Percentiles rank a stretch among this genome's conserved stretches.
Conservation (phyloP, 2,113 vertebrate genomes). For the Chauna torquata region DNA sequence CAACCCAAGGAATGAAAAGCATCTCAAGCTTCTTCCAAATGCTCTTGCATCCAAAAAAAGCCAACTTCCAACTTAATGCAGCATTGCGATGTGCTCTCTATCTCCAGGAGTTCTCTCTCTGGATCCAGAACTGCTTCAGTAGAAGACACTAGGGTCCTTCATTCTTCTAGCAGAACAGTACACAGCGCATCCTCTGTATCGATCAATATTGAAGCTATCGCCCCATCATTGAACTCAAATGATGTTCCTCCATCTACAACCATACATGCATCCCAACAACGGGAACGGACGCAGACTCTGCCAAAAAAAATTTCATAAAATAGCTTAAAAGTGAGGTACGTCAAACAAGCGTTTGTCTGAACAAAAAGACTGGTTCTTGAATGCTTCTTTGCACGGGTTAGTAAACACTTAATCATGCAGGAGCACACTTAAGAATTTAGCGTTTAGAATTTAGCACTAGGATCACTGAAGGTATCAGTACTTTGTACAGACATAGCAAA, state of each 20-base stretch:
- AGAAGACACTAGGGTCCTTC: constrained; percentile 39
- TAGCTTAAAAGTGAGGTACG: neutral
- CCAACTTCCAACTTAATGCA: constrained; percentile 34
- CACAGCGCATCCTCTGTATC: constrained; percentile 89
- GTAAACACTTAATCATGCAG: neutral
- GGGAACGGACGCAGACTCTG: constrained; percentile 92
- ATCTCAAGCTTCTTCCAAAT: constrained; percentile 20
- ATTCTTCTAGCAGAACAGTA: constrained; percentile 88
- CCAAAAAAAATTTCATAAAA: neutral
- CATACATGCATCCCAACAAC: constrained; percentile 99
- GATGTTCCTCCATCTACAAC: constrained; percentile 96
- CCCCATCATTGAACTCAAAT: constrained; percentile 97
- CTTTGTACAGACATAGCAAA: neutral
- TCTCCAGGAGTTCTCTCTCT: constrained; percentile 39
- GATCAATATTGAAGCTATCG: constrained; percentile 90
- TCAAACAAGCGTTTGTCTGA: neutral
- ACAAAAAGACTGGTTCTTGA: neutral
- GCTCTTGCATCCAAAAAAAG: constrained; percentile 27
- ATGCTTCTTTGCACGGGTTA: neutral
- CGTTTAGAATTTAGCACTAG: neutral
- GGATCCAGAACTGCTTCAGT: constrained; percentile 35
- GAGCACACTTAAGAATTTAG: neutral
- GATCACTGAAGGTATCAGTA: neutral
- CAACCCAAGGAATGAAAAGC: constrained; percentile 47
- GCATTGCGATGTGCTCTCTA: constrained; percentile 21